phyloP scores from a whole-genome alignment of 2,113 vertebrate species.

The Mesembrinibis cayennensis region DNA sequence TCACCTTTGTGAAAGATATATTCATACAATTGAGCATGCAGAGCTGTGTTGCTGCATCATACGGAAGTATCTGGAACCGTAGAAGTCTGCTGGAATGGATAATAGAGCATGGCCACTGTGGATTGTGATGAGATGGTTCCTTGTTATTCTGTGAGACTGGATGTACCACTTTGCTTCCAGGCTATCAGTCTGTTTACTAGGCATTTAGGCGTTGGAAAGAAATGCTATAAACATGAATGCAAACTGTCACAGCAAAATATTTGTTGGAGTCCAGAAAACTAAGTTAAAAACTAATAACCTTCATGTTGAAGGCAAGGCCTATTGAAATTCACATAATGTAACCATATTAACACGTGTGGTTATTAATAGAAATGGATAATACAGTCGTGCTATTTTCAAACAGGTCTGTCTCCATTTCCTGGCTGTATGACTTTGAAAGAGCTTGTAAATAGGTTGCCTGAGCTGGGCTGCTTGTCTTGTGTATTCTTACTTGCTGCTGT shows the following conservation, averaged over 20 bases:
- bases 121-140: background rate
- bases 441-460: background rate
- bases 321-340: background rate
- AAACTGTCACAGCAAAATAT: background rate
- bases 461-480: background rate
- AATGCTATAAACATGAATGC: background rate
- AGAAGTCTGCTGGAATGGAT: background rate
- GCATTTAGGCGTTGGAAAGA: background rate
- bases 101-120: background rate
- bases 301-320: background rate
- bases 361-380: background rate
- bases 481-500: background rate
- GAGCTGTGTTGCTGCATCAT: background rate
- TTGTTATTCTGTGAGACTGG: background rate
- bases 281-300: background rate
- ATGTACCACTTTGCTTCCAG: background rate
- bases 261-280: background rate
- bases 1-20: background rate
- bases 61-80: background rate
- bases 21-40: background rate
- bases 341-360: fast-evolving
- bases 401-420: background rate
- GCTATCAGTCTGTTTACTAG: background rate
- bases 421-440: background rate
- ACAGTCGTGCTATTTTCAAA: background rate